Base-by-base conservation (phyloP, 2,797 vertebrate genomes). In the Spondyliosoma cantharus region DNA sequence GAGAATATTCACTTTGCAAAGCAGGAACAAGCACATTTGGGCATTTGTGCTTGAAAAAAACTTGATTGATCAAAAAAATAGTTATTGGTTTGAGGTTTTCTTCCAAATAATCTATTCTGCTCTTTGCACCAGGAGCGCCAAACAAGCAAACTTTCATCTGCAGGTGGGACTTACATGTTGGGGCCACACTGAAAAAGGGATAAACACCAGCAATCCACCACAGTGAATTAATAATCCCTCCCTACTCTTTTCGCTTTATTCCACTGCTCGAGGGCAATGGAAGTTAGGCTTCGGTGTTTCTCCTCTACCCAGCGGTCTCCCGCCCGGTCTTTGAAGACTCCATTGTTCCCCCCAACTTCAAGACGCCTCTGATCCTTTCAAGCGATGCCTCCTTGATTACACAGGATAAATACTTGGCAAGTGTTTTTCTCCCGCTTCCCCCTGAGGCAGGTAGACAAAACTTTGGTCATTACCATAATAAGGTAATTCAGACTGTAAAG, bases 391-490 rank as follows among this genome's bases (percentile, higher is more conserved):
- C 46, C 76, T 81, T 92, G 85, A 90, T 90, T 86, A 74, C 50
- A 74, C 42, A 24, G 72, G 76, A 91, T 84, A 89, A 88, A 87
- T 81, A 89, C 82, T 86, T 81, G 83, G 77, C 78, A 86, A 74
- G 68, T 73, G 46, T 83, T 80, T 82, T 52, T 76, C 75, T 80
- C 43, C 71, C 29, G 25, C 15, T 22, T 19, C 12, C 56, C 70
- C 84, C 61, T 3, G 25, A 86, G 88, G 81, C 83, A 83, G 59
- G 76, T 46, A 88, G 71, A 81, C 62, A 83, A 88, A 32, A 87
- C 86, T 85, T 89, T 81, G 66, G 60, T 77, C 81, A 93, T 95
- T 91, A 89, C 62, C 90, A 88, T 90, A 89, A 91, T 86, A 91
- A 86, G 81, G 73, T 88, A 87, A 84, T 84, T 90, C 75, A 80